These are phyloP conservation scores for Scophthalmus maximus DNA, from an alignment of 2,113 vertebrate genomes.

Conservation along the genomic window DNA sequence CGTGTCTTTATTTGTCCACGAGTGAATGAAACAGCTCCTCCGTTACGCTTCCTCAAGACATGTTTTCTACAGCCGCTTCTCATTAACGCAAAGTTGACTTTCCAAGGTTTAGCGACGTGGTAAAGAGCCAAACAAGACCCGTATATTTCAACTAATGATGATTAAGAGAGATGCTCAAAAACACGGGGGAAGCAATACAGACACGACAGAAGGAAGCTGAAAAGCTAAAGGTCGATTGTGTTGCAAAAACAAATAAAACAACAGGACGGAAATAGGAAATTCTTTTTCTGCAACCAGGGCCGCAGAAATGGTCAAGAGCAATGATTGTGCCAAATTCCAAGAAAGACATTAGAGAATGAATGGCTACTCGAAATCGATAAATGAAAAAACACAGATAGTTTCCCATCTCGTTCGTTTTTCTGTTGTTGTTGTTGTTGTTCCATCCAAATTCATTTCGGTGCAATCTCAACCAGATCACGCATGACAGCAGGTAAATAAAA, in stretches of 20 bases:
- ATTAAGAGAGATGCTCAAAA: too few relatives aligned
- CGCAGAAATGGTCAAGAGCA: background rate
- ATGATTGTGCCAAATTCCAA: conserved; percentile 2
- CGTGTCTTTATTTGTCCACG: background rate
- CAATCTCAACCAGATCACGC: background rate
- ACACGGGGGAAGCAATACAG: fast-evolving
- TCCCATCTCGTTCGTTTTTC: background rate
- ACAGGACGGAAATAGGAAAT: background rate
- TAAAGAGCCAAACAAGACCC: too few relatives aligned
- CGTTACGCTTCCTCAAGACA: too few relatives aligned
- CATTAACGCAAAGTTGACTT: too few relatives aligned
- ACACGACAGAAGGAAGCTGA: background rate
- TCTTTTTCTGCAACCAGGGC: background rate
- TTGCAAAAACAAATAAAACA: background rate
- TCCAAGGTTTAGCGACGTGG: too few relatives aligned
- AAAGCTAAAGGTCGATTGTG: conserved; percentile 37
- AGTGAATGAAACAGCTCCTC: too few relatives aligned
- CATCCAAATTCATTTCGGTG: conserved; percentile 22
- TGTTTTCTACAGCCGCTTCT: too few relatives aligned
- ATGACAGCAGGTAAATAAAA: conserved; percentile 15
- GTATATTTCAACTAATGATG: too few relatives aligned
- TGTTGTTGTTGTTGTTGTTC: conserved; percentile 11
- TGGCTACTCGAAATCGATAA: conserved; percentile 22
- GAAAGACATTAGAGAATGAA: background rate
- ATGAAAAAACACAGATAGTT: background rate